phyloP scores from a whole-genome alignment of 1,140 invertebrate genomes.

The Heterodera carotae region DNA sequence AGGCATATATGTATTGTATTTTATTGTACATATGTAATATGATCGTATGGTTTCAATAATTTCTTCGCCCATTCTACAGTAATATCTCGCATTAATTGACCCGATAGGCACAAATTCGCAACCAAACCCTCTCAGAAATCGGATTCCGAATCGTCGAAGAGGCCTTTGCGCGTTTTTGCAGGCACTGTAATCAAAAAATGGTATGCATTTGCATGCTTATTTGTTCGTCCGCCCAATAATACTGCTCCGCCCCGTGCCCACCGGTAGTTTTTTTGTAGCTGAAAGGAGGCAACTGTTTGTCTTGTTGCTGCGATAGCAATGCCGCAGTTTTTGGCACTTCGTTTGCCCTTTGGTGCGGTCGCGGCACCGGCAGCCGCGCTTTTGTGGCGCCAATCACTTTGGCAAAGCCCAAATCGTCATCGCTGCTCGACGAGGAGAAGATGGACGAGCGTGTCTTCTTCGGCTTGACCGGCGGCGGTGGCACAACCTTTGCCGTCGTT shows the following conservation, averaged over 20 bases:
- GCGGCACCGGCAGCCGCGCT: too few species aligned
- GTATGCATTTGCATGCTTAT: neutral
- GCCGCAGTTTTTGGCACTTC: neutral
- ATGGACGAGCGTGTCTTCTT: conserved; percentile 8
- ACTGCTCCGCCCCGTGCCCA: neutral
- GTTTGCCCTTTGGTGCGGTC: neutral
- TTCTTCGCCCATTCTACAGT: neutral
- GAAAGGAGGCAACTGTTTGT: conserved; percentile 4
- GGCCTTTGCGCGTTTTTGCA: conserved; percentile 20
- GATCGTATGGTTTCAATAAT: too few species aligned
- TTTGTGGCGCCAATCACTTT: neutral
- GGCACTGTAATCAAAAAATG: conserved; percentile 9
- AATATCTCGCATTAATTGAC: neutral
- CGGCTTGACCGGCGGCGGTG: conserved; percentile 13
- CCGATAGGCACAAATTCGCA: neutral
- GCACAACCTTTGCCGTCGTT: neutral
- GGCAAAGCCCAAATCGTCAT: conserved; percentile 3
- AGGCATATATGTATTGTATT: too few species aligned
- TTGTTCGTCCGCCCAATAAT: too few species aligned
- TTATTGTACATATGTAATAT: too few species aligned
- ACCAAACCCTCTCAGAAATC: conserved; percentile 13
- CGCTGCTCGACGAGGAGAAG: conserved; percentile 10
- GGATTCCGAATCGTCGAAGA: conserved; percentile 28
- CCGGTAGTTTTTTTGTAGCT: conserved; percentile 1
- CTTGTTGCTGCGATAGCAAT: neutral